Conservation (phyloP, 2,888 invertebrate species). For the Linnaemya tessellans region DNA sequence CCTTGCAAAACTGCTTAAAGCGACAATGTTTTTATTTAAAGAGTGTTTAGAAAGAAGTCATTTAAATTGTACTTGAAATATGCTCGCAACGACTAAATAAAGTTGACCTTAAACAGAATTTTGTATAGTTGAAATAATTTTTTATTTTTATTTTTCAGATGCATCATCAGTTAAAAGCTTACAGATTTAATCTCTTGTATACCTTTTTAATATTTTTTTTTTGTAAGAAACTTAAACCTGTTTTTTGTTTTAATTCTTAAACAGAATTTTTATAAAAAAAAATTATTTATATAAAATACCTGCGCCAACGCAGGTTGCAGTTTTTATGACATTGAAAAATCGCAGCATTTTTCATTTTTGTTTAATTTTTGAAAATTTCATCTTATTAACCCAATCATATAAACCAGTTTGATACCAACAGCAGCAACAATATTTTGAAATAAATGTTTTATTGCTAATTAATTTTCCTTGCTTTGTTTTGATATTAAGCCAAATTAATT, state of each 20-base stretch:
- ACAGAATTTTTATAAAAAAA: constrained; percentile 31
- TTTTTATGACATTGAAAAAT: constrained; percentile 62
- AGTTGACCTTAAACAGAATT: constrained; percentile 53
- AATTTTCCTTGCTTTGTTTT: not conserved
- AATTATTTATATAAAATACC: not conserved
- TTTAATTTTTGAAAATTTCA: constrained; percentile 47
- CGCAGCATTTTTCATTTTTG: constrained; percentile 20
- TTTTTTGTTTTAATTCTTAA: constrained; percentile 31
- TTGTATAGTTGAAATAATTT: constrained; percentile 11
- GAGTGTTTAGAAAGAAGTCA: constrained; percentile 24
- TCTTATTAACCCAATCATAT: constrained; percentile 53
- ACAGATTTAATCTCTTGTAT: not conserved
- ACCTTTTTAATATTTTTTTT: constrained; percentile 12
- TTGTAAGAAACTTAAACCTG: not conserved
- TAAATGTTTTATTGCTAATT: constrained; percentile 8
- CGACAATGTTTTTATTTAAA: not conserved
- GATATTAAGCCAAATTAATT: not conserved
- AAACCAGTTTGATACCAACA: constrained; percentile 60
- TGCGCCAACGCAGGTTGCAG: constrained; percentile 46
- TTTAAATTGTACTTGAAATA: constrained; percentile 1
- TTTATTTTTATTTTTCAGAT: not conserved
- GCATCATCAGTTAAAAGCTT: not conserved
- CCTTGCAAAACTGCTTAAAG: not conserved
- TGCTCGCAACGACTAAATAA: not conserved
- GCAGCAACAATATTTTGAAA: constrained; percentile 13